These are phyloP conservation scores for Scomber colias DNA, from an alignment of 2,113 vertebrate species.

Conservation along the genomic window DNA sequence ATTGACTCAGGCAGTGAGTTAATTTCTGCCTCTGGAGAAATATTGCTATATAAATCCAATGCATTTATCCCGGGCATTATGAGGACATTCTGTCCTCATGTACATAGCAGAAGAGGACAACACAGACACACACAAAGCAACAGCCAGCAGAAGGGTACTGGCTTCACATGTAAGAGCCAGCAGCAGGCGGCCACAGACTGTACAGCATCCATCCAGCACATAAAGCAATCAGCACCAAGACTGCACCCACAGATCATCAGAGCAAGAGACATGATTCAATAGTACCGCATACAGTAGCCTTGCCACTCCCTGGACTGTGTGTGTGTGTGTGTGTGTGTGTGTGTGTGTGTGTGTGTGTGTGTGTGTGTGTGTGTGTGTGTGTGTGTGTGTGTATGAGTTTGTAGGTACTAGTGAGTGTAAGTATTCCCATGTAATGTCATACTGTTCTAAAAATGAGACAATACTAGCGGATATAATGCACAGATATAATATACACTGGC, in stretches of 20 bases:
- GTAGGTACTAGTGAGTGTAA: neutral
- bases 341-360: neutral
- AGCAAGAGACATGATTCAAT: conserved; percentile 61
- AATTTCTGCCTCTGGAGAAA: conserved; percentile 38
- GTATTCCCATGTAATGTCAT: neutral
- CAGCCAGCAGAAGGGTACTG: conserved; percentile 2
- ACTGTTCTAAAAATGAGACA: conserved; percentile 35
- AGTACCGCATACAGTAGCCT: conserved; percentile 6
- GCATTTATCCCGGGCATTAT: conserved; percentile 13
- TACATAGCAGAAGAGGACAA: conserved; percentile 21
- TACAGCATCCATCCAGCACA: conserved; percentile 50
- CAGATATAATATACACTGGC: conserved; percentile 30
- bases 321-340: conserved; percentile 10
- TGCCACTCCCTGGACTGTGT: conserved; percentile 36
- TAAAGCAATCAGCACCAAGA: conserved; percentile 63
- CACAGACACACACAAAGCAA: conserved; percentile 15
- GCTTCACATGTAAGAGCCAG: conserved; percentile 12
- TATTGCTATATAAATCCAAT: conserved; percentile 36
- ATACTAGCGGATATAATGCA: neutral
- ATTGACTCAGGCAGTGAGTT: conserved; percentile 53
- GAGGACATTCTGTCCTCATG: conserved; percentile 35
- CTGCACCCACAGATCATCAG: conserved; percentile 41
- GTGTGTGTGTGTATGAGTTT: too few species aligned
- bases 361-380: too few species aligned
- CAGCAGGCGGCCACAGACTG: conserved; percentile 20